phyloP scores from a whole-genome alignment of 2,797 vertebrate species.

The Kryptolebias ocellatus region DNA sequence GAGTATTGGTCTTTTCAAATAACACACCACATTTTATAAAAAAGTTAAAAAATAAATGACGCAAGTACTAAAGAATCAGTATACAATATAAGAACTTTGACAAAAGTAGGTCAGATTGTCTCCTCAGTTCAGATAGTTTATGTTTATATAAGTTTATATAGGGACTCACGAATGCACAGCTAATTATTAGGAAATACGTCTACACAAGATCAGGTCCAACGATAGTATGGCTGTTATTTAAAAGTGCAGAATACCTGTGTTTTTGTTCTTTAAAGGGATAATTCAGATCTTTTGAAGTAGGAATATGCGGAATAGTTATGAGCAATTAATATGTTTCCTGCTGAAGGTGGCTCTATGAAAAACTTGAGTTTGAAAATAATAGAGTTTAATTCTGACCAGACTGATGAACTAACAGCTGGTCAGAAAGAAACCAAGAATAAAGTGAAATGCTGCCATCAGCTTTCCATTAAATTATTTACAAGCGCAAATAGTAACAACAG shows the following conservation, averaged over 20 bases:
- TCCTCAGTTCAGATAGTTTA: slow-evolving; percentile 13
- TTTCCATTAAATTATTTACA: too few species aligned
- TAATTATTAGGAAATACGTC: slow-evolving; percentile 26
- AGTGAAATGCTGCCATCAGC: too few species aligned
- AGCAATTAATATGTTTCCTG: too few species aligned
- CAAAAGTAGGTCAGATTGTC: slow-evolving; percentile 22
- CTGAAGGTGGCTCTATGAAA: too few species aligned
- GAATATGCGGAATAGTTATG: too few species aligned
- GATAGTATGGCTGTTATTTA: slow-evolving; percentile 39
- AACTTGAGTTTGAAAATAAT: too few species aligned
- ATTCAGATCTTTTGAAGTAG: too few species aligned
- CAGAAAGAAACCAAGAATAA: too few species aligned
- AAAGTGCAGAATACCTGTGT: slow-evolving; percentile 31
- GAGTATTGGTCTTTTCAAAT: slow-evolving; percentile 46
- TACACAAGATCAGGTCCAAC: slow-evolving; percentile 28
- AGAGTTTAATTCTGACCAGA: too few species aligned
- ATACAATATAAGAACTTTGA: slow-evolving; percentile 19
- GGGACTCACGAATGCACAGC: slow-evolving; percentile 37
- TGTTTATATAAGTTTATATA: slow-evolving; percentile 27
- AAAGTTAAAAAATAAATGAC: slow-evolving; percentile 42
- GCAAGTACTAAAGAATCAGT: slow-evolving; percentile 21
- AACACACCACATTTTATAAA: slow-evolving; percentile 49
- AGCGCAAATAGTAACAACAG: too few species aligned
- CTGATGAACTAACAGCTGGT: too few species aligned
- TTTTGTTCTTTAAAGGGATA: slow-evolving; percentile 15